Conservation (phyloP, 1,140 invertebrate genomes). For the Paracyclopina nana region DNA sequence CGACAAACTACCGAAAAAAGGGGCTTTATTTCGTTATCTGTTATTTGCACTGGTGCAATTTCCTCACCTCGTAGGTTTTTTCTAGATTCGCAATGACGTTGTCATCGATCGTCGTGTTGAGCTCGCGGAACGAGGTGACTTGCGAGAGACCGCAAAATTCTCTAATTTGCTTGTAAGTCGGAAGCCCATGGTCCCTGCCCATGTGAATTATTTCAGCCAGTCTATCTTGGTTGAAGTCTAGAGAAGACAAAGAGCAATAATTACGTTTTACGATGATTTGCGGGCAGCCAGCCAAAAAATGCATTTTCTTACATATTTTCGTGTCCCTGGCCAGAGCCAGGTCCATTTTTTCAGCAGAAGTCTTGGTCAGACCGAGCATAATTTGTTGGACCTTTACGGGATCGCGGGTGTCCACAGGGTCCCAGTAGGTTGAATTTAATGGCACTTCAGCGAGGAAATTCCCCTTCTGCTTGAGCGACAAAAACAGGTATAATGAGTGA, state of each 20-base stretch:
- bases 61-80: slow-evolving; percentile 38
- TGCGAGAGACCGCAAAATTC: slow-evolving; percentile 45
- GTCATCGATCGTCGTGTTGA: slow-evolving; percentile 32
- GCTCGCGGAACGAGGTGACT: slow-evolving; percentile 44
- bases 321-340: slow-evolving; percentile 8
- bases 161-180: slow-evolving; percentile 42
- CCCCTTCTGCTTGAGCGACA: slow-evolving; percentile 3
- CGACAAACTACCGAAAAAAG: slow-evolving; percentile 33
- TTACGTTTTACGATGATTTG: neutral
- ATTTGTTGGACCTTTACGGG: neutral
- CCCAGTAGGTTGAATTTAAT: slow-evolving; percentile 11
- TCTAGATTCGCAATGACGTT: slow-evolving; percentile 37
- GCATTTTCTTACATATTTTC: slow-evolving; percentile 8
- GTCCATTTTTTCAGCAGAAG: slow-evolving; percentile 7
- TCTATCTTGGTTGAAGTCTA: slow-evolving; percentile 42
- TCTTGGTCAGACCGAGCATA: neutral
- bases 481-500: no score
- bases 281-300: neutral
- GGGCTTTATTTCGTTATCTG: no score
- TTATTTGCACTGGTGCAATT: no score
- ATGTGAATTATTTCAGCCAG: slow-evolving; percentile 65
- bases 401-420: neutral
- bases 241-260: neutral
- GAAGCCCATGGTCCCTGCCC: slow-evolving; percentile 66
- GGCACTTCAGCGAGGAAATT: neutral